Evolutionary conservation across 2,888 invertebrate genomes (phyloP).

Genomic region (Metellina segmentata): DNA sequence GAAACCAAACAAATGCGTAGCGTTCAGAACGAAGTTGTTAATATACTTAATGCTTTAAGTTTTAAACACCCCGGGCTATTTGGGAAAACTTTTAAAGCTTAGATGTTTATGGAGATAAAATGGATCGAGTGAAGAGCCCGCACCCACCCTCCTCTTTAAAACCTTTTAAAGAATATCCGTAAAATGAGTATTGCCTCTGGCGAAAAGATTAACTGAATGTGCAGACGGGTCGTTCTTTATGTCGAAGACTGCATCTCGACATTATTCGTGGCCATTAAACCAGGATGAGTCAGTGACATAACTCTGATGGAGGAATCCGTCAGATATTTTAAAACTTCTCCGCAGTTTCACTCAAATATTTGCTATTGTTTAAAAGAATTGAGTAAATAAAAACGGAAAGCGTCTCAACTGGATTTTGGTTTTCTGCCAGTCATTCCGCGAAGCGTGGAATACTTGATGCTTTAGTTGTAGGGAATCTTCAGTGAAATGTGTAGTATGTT

Average conservation of each 20-base stretch:
- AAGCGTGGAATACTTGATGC: not conserved
- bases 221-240: not conserved
- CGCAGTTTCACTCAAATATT: not conserved
- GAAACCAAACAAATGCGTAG: conserved; percentile 10
- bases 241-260: not conserved
- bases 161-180: conserved; percentile 43
- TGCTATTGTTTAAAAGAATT: not conserved
- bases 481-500: too few relatives aligned
- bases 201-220: conserved; percentile 6
- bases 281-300: not conserved
- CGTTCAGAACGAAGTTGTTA: conserved; percentile 28
- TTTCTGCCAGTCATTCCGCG: not conserved
- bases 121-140: not conserved
- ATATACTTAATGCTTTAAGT: conserved; percentile 41
- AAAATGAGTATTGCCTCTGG: conserved; percentile 33
- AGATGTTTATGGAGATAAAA: conserved; percentile 18
- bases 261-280: not conserved
- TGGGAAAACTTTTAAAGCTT: conserved; percentile 21
- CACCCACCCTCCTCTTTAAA: conserved; percentile 5
- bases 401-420: not conserved
- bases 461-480: too few relatives aligned
- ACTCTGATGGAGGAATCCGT: too few relatives aligned
- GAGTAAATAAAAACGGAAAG: not conserved
- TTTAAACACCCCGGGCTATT: conserved; percentile 14
- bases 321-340: not conserved